Evolutionary conservation across 2,888 invertebrate species (phyloP), one percentile per base, ranked within the genome.

Genomic region (Diadegma fenestrale): DNA sequence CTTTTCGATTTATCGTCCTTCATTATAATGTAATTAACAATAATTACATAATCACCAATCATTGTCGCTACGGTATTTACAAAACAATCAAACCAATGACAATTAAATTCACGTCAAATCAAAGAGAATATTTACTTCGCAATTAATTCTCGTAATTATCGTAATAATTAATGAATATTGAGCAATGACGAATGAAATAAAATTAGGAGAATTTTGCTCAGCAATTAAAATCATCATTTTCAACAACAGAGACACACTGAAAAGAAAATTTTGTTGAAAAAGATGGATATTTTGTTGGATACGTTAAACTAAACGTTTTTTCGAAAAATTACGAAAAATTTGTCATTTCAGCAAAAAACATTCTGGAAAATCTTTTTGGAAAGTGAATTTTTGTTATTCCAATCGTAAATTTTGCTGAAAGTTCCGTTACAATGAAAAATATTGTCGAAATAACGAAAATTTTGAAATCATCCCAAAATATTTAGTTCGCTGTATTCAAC

Each of bases 21-120:
- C 58, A 1, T 58, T 33, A 51, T 22, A 72, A 54, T 54, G 22
- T 54, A 10, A 72, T 72, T 72, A 37, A 22, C 19, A n/a, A 37
- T 54, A 37, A 54, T 71, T 68, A 17, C 22, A 14, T 66, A 19
- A 22, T 22, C 22, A 12, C n/a, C 12, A 22, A 41, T 51, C 7
- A 22, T 22, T 12, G 22, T 54, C 19, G 22, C 10, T 10, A 54
- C 8, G 22, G 10, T 10, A 54, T 54, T 54, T 10, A 54, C 54
- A 22, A 54, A 8, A 19, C n/a, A 19, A 51, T 51, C 7, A 54
- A 19, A 10, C 8, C 22, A 7, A 54, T 54, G 26, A 14, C 5
- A 5, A 58, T 58, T 14, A 26, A 12, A 26, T 58, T 14, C 58
- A 4, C 10, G 14, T 5, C 58, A 14, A 58, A 14, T 58, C 1